Base-by-base conservation (phyloP, 1,140 invertebrate genomes). In the Xylocopa sonorina region DNA sequence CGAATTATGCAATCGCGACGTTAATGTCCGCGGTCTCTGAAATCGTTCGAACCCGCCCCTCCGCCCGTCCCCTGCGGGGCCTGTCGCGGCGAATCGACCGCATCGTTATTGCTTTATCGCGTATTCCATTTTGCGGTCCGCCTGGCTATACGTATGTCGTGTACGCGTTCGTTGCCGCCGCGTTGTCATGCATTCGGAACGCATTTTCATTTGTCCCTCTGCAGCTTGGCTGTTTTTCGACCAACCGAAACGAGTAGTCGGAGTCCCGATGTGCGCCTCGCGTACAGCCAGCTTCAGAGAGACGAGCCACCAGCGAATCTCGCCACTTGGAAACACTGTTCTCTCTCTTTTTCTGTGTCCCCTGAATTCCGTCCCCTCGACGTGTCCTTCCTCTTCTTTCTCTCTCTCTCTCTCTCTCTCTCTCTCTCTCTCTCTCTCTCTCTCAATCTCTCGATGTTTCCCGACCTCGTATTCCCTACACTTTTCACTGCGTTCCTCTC, bases 271-370 rank as follows among this genome's bases (percentile, higher is more conserved):
- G n/a, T n/a, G n/a, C n/a, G n/a, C 34, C 29, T 3, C 1, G 38
- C 32, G 41, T 81, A 66, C 62, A 72, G 75, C 27, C 50, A 53
- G 55, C 12, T 81, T 78, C 57, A 72, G 50, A 75, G 50, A 75
- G 66, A 21, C 51, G 29, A 73, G 41, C 32, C 50, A 34, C 50
- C 41, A 43, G 43, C 57, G 57, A 86, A 82, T 78, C 68, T 69
- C 68, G 46, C 80, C 74, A 80, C 76, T 82, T 74, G 51, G 69
- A 86, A 85, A 83, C 67, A 68, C 34, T n/a, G 62, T 41, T 34
- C 29, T 51, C 34, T 32, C 21, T 57, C 51, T 51, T n/a, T 51
- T 16, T 55, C 43, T 46, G 27, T 38, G 62, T 57, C n/a, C 16
- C 38, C 50, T 6, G 2, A 48, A 32, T 24, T 38, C 43, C 3